These are phyloP conservation scores for Spialia ferax DNA, from an alignment of 2,888 invertebrate species.

Conservation along the genomic window DNA sequence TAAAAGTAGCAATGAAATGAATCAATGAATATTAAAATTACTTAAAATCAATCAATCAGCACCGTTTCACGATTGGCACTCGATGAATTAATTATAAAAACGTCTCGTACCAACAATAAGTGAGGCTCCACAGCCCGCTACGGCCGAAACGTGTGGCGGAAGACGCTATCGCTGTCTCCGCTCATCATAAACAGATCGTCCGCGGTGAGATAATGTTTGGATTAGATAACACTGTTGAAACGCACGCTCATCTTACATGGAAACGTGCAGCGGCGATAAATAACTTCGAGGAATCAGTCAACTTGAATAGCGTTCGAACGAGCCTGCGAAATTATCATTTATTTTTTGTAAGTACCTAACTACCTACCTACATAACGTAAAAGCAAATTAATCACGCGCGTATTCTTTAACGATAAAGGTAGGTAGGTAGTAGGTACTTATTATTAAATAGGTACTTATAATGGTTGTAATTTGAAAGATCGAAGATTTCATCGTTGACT, in stretches of 20 bases:
- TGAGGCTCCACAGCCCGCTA: conserved; percentile 20
- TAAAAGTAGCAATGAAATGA: too few species aligned
- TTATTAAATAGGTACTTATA: not conserved
- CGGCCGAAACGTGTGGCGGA: conserved; percentile 51
- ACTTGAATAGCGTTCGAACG: conserved; percentile 11
- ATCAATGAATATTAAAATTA: too few species aligned
- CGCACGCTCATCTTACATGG: conserved; percentile 43
- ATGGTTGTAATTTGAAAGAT: not conserved
- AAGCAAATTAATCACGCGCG: not conserved
- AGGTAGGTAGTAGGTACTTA: too few species aligned
- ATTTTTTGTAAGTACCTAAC: too few species aligned
- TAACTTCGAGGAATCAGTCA: conserved; percentile 32
- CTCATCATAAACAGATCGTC: conserved; percentile 64
- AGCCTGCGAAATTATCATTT: not conserved
- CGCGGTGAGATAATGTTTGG: conserved; percentile 68
- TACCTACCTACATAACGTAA: too few species aligned
- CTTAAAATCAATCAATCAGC: not conserved
- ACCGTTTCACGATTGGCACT: not conserved
- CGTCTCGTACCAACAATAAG: not conserved
- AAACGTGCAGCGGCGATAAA: conserved; percentile 43
- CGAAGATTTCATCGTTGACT: too few species aligned
- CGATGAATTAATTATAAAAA: not conserved
- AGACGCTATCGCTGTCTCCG: conserved; percentile 60
- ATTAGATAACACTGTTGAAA: conserved; percentile 60
- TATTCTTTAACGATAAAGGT: not conserved